phyloP scores from a whole-genome alignment of 1,140 invertebrate species.

The Drosophila pachea region DNA sequence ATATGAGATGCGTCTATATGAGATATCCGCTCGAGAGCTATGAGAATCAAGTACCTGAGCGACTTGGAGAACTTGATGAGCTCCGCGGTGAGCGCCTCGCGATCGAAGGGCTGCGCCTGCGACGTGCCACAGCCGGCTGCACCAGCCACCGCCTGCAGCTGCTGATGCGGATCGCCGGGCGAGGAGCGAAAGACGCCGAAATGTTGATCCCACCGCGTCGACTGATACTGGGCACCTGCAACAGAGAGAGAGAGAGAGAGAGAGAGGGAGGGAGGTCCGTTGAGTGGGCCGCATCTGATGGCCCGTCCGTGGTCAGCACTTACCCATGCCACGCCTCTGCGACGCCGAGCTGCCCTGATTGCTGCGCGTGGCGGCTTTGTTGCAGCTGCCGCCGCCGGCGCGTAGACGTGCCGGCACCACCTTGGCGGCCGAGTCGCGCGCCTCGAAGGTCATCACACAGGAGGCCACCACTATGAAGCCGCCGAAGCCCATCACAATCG shows the following conservation, averaged over 20 bases:
- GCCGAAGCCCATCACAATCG: constrained; percentile 95
- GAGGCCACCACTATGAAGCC: constrained; percentile 95
- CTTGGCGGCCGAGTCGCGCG: constrained; percentile 91
- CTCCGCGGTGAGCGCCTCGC: constrained; percentile 84
- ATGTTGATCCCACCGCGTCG: constrained; percentile 82
- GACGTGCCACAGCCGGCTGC: constrained; percentile 12
- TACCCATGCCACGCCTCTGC: constrained; percentile 79
- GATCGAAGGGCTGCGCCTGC: constrained; percentile 76
- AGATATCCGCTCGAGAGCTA: not conserved
- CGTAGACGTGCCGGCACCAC: constrained; percentile 89
- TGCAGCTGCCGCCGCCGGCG: constrained; percentile 77
- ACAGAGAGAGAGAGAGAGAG: not conserved
- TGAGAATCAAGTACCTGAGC: constrained; percentile 76
- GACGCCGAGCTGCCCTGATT: constrained; percentile 78
- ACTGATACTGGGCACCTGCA: constrained; percentile 79
- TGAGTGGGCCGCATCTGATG: too few species aligned
- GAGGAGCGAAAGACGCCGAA: constrained; percentile 83
- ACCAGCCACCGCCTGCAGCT: constrained; percentile 46
- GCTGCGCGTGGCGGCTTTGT: constrained; percentile 65
- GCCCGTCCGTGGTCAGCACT: constrained; percentile 20
- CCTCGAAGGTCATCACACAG: constrained; percentile 97
- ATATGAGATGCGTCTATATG: constrained; percentile 25
- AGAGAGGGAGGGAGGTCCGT: too few species aligned
- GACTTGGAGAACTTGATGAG: constrained; percentile 85
- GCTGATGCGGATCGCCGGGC: constrained; percentile 78